These are phyloP conservation scores for Orius insidiosus DNA, from an alignment of 1,140 invertebrate genomes.

Conservation along the genomic window DNA sequence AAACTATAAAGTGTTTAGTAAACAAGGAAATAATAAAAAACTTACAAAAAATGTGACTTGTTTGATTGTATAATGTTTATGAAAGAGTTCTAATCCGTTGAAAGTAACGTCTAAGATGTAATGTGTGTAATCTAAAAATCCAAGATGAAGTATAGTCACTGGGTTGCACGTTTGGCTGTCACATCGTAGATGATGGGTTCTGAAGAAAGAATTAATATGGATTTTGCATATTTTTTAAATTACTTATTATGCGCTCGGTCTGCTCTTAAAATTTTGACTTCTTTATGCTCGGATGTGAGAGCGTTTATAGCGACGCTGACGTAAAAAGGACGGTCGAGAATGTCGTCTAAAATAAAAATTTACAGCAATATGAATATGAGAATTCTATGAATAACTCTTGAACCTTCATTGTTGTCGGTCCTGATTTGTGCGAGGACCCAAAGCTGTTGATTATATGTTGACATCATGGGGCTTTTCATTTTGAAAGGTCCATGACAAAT, in stretches of 20 bases:
- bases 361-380: too few relatives aligned
- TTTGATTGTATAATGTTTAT: conserved; percentile 65
- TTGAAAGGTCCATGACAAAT: conserved; percentile 70
- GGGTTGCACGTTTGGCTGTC: conserved; percentile 68
- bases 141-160: conserved; percentile 76
- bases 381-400: too few relatives aligned
- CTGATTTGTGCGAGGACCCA: conserved; percentile 78
- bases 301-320: conserved; percentile 68
- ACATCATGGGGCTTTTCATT: conserved; percentile 58
- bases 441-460: conserved; percentile 80
- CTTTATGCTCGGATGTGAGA: conserved; percentile 48
- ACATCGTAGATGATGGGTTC: conserved; percentile 66
- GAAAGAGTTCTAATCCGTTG: conserved; percentile 65
- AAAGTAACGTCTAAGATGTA: conserved; percentile 79
- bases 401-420: conserved; percentile 70
- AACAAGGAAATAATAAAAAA: too few relatives aligned
- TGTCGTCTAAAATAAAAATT: too few relatives aligned
- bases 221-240: conserved; percentile 15
- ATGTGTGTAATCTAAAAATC: conserved; percentile 72
- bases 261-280: conserved; percentile 41
- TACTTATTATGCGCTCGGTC: conserved; percentile 51
- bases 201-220: conserved; percentile 21
- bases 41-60: conserved; percentile 81
- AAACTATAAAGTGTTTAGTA: conserved; percentile 55
- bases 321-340: conserved; percentile 72